Evolutionary conservation across 1,140 invertebrate species (phyloP).

Genomic region (Archivesica marissinica): DNA sequence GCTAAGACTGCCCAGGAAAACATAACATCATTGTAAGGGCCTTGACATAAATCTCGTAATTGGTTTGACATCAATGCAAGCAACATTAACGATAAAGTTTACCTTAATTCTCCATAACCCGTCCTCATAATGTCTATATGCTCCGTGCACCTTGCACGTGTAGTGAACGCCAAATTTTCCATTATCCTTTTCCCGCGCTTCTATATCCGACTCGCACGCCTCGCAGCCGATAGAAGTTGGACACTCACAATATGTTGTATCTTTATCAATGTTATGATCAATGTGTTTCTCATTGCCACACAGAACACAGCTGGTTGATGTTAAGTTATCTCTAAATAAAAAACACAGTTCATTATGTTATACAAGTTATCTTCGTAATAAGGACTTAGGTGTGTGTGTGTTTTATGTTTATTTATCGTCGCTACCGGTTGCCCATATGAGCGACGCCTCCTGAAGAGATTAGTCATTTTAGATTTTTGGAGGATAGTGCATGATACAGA

Average conservation of each 20-base stretch:
- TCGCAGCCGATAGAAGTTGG: constrained; percentile 27
- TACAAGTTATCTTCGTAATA: neutral
- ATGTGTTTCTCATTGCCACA: constrained; percentile 41
- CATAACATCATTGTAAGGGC: too few relatives aligned
- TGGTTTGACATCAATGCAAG: too few relatives aligned
- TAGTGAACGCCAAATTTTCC: constrained; percentile 15
- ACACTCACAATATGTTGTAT: neutral
- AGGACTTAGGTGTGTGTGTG: too few relatives aligned
- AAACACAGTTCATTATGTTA: neutral
- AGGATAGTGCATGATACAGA: too few relatives aligned
- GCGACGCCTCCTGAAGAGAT: too few relatives aligned
- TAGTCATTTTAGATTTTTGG: too few relatives aligned
- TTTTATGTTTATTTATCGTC: too few relatives aligned
- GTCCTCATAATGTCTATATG: constrained; percentile 58
- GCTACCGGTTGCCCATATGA: too few relatives aligned
- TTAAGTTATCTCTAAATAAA: constrained; percentile 7
- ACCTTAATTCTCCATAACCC: constrained; percentile 42
- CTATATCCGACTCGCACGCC: constrained; percentile 12
- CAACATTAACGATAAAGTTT: too few relatives aligned
- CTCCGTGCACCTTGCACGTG: constrained; percentile 43
- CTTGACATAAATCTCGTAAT: too few relatives aligned
- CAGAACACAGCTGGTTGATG: constrained; percentile 31
- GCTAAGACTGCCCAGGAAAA: too few relatives aligned
- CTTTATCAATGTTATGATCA: neutral
- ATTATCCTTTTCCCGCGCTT: neutral